Evolutionary conservation across 2,113 vertebrate genomes (phyloP).

Genomic region (Nyctereutes procyonoides): DNA sequence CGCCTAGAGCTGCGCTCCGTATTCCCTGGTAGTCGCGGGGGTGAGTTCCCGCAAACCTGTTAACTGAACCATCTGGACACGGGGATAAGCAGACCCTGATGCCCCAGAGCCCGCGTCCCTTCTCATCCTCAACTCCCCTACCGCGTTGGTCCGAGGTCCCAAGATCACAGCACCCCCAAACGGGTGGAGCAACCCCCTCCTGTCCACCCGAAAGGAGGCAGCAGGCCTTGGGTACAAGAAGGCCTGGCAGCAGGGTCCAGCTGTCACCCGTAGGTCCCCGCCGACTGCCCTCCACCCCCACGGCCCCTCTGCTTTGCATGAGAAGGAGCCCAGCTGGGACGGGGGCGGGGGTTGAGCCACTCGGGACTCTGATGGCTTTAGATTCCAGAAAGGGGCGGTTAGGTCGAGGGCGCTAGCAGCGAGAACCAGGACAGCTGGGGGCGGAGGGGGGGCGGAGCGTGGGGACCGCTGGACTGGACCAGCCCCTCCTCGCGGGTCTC

Average conservation of each 20-base stretch:
- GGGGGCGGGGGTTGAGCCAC: slow-evolving; percentile 47
- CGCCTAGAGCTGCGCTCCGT: background rate
- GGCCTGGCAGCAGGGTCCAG: slow-evolving; percentile 45
- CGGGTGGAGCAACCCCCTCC: background rate
- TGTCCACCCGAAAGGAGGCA: background rate
- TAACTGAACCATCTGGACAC: slow-evolving; percentile 52
- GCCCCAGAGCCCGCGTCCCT: background rate
- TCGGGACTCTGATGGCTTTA: slow-evolving; percentile 28
- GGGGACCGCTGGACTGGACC: background rate
- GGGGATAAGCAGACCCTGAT: background rate
- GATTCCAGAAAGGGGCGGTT: slow-evolving; percentile 70
- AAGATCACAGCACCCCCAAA: background rate
- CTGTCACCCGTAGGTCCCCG: slow-evolving; percentile 51
- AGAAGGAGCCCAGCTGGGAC: slow-evolving; percentile 77
- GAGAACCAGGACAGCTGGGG: slow-evolving; percentile 50
- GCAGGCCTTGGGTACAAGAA: background rate
- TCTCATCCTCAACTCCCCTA: background rate
- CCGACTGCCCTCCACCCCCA: background rate
- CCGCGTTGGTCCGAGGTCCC: background rate
- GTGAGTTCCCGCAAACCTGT: background rate
- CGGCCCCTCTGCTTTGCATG: slow-evolving; percentile 71
- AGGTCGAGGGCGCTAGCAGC: background rate
- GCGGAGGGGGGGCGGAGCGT: background rate
- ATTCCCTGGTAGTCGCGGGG: fast-evolving
- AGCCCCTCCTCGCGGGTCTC: background rate